A percentile compares a stretch with the other conserved stretches of the same genome.
Evolutionary conservation across 2,113 vertebrate genomes (phyloP).

Genomic region (Neogale vison): DNA sequence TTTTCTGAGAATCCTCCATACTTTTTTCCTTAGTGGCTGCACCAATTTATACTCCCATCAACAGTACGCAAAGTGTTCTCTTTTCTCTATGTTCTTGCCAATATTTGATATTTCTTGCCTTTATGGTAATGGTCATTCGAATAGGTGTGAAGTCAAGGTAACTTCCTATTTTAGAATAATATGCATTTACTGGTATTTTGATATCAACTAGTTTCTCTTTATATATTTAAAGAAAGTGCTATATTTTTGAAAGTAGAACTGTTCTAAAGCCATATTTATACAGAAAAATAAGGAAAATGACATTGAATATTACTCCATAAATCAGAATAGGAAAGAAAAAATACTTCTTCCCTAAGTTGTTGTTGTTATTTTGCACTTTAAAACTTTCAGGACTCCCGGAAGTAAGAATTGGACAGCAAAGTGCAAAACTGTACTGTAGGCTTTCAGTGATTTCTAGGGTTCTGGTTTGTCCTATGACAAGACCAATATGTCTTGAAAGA

Average conservation of each 20-base stretch:
- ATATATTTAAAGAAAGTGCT: neutral
- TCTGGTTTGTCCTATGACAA: neutral
- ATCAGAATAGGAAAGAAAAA: neutral
- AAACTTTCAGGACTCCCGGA: neutral
- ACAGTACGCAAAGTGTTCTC: neutral
- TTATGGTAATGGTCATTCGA: neutral
- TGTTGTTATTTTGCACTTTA: neutral
- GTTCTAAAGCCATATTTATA: neutral
- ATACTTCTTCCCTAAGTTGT: neutral
- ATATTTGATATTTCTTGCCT: neutral
- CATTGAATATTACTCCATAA: neutral
- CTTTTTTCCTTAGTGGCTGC: neutral
- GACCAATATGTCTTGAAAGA: neutral
- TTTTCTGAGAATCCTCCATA: neutral
- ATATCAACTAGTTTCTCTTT: neutral
- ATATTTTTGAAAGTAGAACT: neutral
- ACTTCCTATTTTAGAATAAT: neutral
- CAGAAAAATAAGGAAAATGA: neutral
- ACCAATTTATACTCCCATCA: neutral
- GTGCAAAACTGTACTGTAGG: neutral
- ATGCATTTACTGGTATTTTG: neutral
- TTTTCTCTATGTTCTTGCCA: neutral
- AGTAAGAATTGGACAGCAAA: neutral
- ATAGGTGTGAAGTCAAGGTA: neutral
- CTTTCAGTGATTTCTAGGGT: neutral